Evolutionary conservation across 1,140 invertebrate genomes (phyloP).

Genomic region (Lamellibrachia luymesi): DNA sequence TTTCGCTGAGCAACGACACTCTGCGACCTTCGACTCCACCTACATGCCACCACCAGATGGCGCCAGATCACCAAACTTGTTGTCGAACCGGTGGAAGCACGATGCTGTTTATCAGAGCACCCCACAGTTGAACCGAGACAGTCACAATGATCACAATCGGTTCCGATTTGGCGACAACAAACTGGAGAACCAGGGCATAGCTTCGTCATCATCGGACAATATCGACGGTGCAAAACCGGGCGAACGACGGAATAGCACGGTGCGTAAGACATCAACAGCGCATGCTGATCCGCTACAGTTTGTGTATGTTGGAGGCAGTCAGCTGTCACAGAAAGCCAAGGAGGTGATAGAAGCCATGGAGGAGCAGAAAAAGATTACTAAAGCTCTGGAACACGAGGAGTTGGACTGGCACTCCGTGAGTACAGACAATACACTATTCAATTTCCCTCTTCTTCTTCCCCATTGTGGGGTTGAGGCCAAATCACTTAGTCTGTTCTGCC

Average conservation of each 20-base stretch:
- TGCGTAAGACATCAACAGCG: slow-evolving; percentile 29
- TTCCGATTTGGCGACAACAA: slow-evolving; percentile 52
- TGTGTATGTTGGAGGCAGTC: slow-evolving; percentile 62
- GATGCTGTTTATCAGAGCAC: slow-evolving; percentile 40
- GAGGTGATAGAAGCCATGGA: slow-evolving; percentile 82
- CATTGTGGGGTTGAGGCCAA: neutral
- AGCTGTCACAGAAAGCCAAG: slow-evolving; percentile 76
- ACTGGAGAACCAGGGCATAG: slow-evolving; percentile 52
- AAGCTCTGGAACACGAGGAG: slow-evolving; percentile 72
- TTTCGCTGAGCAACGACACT: neutral
- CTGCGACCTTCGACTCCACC: neutral
- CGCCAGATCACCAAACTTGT: neutral
- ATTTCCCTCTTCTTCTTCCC: neutral
- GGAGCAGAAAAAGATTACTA: slow-evolving; percentile 76
- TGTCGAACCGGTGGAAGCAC: slow-evolving; percentile 25
- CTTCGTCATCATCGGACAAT: slow-evolving; percentile 47
- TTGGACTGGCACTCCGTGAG: slow-evolving; percentile 92
- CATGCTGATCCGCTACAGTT: slow-evolving; percentile 79
- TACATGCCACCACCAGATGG: neutral
- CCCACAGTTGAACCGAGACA: slow-evolving; percentile 32
- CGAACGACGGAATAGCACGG: slow-evolving; percentile 66
- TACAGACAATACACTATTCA: neutral
- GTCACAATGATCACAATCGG: slow-evolving; percentile 32
- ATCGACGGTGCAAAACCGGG: slow-evolving; percentile 55
- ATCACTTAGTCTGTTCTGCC: neutral